Percentiles rank a stretch among this genome's conserved stretches.
Evolutionary conservation across 2,888 invertebrate genomes (phyloP).

Genomic region (Endotricha flammealis): DNA sequence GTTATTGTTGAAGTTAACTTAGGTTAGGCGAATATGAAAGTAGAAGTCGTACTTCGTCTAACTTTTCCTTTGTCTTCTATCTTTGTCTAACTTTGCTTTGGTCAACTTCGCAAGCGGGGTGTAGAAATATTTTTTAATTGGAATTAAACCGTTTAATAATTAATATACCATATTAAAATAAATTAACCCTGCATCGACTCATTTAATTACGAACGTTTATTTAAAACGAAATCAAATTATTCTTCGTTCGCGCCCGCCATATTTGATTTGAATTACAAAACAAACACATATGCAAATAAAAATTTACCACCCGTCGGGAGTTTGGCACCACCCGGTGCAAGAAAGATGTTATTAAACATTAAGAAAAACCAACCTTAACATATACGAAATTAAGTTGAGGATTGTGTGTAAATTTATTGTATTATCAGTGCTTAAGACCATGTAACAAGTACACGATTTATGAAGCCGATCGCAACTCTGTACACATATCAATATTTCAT

Average conservation of each 20-base stretch:
- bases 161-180: too few species aligned
- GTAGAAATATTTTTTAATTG: too few species aligned
- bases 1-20: too few species aligned
- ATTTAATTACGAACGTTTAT: neutral
- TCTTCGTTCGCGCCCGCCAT: slow-evolving; percentile 27
- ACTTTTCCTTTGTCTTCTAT: too few species aligned
- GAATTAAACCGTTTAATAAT: too few species aligned
- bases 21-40: too few species aligned
- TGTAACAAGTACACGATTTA: slow-evolving; percentile 43
- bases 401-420: slow-evolving; percentile 16
- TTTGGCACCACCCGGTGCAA: slow-evolving; percentile 52
- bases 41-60: too few species aligned
- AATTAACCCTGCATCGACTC: too few species aligned
- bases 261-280: slow-evolving; percentile 58
- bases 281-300: slow-evolving; percentile 67
- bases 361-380: slow-evolving; percentile 18
- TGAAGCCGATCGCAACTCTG: slow-evolving; percentile 34
- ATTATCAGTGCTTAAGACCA: slow-evolving; percentile 39
- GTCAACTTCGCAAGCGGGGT: too few species aligned
- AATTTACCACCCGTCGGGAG: slow-evolving; percentile 55
- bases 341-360: slow-evolving; percentile 21
- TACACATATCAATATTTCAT: slow-evolving; percentile 62
- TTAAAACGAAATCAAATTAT: neutral
- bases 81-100: too few species aligned
- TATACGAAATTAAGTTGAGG: slow-evolving; percentile 22